Conservation (phyloP, 1,140 invertebrate genomes). For the Oreohelix idahoensis region DNA sequence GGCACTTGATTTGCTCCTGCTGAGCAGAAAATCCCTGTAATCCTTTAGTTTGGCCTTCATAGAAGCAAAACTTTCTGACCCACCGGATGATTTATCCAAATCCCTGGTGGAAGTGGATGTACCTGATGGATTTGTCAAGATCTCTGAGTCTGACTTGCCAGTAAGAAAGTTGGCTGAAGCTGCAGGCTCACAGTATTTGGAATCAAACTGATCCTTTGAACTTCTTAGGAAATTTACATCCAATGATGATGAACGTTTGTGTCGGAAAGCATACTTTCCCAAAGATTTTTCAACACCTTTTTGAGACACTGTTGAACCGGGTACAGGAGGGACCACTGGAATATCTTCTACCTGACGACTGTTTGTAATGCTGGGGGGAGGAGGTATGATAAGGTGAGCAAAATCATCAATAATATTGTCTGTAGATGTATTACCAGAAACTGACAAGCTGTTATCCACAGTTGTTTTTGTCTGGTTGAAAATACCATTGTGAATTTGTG, state of each 20-base stretch:
- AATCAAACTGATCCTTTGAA: constrained; percentile 27
- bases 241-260: constrained; percentile 60
- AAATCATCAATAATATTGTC: constrained; percentile 77
- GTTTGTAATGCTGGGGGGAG: constrained; percentile 76
- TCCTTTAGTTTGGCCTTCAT: constrained; percentile 66
- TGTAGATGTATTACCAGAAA: neutral
- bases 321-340: neutral
- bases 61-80: constrained; percentile 61
- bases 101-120: neutral
- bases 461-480: neutral
- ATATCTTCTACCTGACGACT: neutral
- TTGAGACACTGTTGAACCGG: constrained; percentile 38
- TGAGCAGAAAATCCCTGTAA: constrained; percentile 63
- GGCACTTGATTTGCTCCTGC: constrained; percentile 45
- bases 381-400: constrained; percentile 85
- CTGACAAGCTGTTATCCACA: neutral
- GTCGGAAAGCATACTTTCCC: constrained; percentile 40
- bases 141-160: neutral
- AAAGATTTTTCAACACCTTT: constrained; percentile 29
- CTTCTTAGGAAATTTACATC: constrained; percentile 41
- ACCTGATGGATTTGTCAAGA: neutral
- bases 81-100: constrained; percentile 23
- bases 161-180: neutral
- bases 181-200: neutral
- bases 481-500: neutral